Conservation (phyloP, 2,797 vertebrate species). For the Loris lydekkerianus region DNA sequence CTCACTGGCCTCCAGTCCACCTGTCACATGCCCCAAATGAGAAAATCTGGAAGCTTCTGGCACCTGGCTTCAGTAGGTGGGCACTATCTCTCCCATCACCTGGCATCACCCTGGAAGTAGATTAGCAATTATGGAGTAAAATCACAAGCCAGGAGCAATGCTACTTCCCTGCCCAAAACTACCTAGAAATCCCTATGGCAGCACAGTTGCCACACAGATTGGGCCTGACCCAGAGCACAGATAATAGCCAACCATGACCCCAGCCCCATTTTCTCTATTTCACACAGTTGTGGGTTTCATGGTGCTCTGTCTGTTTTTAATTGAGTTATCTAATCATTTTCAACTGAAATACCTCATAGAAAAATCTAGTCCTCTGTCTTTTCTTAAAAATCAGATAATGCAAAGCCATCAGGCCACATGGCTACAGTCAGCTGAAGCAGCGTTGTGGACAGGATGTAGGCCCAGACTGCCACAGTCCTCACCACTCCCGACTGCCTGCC, state of each 20-base stretch:
- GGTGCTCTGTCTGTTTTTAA: neutral
- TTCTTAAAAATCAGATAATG: neutral
- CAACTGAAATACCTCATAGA: neutral
- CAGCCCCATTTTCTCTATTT: too few relatives aligned
- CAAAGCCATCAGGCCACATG: neutral
- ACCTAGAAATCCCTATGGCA: neutral
- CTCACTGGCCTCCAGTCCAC: neutral
- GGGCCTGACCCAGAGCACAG: neutral
- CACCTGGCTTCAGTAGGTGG: neutral
- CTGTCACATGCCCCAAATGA: neutral
- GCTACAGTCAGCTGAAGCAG: neutral
- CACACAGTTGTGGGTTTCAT: neutral
- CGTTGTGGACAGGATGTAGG: neutral
- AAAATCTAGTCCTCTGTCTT: neutral
- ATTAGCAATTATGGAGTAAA: neutral
- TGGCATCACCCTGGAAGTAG: neutral
- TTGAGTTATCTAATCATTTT: neutral
- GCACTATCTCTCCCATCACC: fast-evolving
- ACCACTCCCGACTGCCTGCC: neutral
- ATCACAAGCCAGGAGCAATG: neutral
- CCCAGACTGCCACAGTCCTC: neutral
- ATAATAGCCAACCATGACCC: fast-evolving
- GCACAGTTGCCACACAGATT: neutral
- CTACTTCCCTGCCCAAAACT: neutral
- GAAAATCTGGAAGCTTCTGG: neutral